These are phyloP conservation scores for Tringa solitaria DNA, from an alignment of 2,113 vertebrate species.

Conservation along the genomic window DNA sequence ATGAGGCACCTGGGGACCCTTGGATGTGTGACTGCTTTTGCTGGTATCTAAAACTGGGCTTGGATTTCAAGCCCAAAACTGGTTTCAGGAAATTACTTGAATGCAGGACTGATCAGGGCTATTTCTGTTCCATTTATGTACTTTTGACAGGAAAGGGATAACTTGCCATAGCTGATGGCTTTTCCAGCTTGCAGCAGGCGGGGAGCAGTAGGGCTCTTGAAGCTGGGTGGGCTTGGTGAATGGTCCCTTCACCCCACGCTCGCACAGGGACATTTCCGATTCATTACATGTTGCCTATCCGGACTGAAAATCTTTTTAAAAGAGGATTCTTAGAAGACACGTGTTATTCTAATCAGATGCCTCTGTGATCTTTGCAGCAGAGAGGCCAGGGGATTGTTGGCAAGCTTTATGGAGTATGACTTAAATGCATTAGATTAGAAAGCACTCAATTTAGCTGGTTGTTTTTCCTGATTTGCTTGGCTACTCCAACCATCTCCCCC, in stretches of 20 bases:
- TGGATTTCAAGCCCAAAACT: neutral
- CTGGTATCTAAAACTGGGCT: neutral
- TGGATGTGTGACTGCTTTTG: neutral
- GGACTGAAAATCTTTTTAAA: neutral
- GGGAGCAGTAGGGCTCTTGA: neutral
- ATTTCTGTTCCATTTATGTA: neutral
- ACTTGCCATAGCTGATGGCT: neutral
- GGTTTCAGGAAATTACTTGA: neutral
- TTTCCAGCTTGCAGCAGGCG: neutral
- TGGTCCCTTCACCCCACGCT: neutral
- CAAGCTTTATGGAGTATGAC: conserved; percentile 56
- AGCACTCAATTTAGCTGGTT: conserved; percentile 56
- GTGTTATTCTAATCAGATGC: conserved; percentile 8
- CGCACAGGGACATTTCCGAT: neutral
- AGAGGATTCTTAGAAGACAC: conserved; percentile 39
- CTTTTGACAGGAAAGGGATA: neutral
- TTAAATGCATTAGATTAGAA: conserved; percentile 67
- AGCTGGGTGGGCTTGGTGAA: neutral
- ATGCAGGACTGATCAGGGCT: neutral
- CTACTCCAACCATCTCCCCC: neutral
- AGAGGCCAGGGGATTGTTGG: conserved; percentile 1
- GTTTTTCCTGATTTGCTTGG: conserved; percentile 59
- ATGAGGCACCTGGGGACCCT: neutral
- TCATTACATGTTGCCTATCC: neutral
- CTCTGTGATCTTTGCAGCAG: conserved; percentile 25